A percentile compares a stretch with the other conserved stretches of the same genome.
Conservation (phyloP, 2,113 vertebrate genomes). For the Leptosomus discolor region DNA sequence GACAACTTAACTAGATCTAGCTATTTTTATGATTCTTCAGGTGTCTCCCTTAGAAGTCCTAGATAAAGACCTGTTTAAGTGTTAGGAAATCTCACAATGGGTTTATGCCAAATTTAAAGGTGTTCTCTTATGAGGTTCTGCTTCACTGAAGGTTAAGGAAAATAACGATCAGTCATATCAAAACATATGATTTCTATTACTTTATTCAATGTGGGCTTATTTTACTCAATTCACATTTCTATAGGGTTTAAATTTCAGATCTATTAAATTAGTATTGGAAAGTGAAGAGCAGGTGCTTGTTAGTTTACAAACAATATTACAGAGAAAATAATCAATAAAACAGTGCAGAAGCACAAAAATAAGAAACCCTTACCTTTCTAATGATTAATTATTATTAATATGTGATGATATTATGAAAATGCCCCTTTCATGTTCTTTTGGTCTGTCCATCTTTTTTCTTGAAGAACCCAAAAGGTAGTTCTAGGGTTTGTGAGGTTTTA, state of each 20-base stretch:
- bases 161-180: not conserved
- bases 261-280: not conserved
- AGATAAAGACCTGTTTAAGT: not conserved
- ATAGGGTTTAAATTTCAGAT: not conserved
- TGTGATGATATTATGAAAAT: not conserved
- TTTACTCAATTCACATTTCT: not conserved
- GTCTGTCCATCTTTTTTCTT: not conserved
- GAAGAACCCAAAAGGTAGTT: not conserved
- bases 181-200: not conserved
- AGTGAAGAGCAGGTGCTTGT: not conserved
- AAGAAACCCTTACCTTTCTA: not conserved
- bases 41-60: not conserved
- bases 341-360: not conserved
- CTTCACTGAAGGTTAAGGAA: not conserved
- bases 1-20: conserved; percentile 14
- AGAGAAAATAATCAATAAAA: not conserved
- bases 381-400: not conserved
- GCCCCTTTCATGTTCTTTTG: not conserved
- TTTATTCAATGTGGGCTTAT: not conserved
- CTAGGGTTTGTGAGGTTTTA: not conserved
- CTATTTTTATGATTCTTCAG: not conserved
- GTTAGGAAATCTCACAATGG: not conserved
- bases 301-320: not conserved
- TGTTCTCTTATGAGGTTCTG: not conserved
- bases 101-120: not conserved